A percentile compares a stretch with the other conserved stretches of the same genome.
Evolutionary conservation across 2,797 vertebrate species (phyloP).

Genomic region (Danio kyathit): DNA sequence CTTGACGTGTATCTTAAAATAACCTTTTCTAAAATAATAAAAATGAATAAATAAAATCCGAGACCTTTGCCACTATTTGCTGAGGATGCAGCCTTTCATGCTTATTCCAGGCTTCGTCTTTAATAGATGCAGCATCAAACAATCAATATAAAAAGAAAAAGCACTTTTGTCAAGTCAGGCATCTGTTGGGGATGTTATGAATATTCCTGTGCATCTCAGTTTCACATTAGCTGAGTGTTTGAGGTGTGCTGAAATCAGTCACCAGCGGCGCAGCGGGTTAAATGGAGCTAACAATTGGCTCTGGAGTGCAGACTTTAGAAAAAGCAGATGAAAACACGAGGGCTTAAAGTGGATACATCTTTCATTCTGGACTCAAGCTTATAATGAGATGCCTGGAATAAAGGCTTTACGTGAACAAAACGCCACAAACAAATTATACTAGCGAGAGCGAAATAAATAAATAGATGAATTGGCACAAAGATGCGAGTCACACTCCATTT

Average conservation of each 20-base stretch:
- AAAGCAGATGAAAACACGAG: slow-evolving; percentile 36
- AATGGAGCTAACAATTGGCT: slow-evolving; percentile 37
- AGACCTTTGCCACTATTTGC: background rate
- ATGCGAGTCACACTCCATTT: background rate
- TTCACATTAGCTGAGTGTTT: slow-evolving; percentile 22
- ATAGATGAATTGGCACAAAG: slow-evolving; percentile 13
- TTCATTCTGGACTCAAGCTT: slow-evolving; percentile 31
- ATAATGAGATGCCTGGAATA: slow-evolving; percentile 10
- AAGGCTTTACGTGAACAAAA: slow-evolving; percentile 9
- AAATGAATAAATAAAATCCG: too few relatives aligned
- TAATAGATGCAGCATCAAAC: background rate
- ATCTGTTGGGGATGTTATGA: slow-evolving; percentile 6
- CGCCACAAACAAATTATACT: background rate
- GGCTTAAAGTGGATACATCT: slow-evolving; percentile 35
- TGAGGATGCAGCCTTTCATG: background rate
- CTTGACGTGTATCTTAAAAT: background rate
- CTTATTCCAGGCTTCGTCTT: background rate
- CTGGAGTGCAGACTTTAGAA: slow-evolving; percentile 34
- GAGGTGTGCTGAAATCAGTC: slow-evolving; percentile 43
- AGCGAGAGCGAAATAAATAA: background rate
- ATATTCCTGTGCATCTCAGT: slow-evolving; percentile 7
- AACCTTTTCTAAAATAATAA: too few relatives aligned
- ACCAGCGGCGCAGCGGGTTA: slow-evolving; percentile 11
- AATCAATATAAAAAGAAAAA: slow-evolving; percentile 26
- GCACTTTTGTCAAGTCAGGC: slow-evolving; percentile 10